Percentiles rank a stretch among this genome's conserved stretches.
Conservation (phyloP, 2,888 invertebrate genomes). For the Eristalis pertinax region DNA sequence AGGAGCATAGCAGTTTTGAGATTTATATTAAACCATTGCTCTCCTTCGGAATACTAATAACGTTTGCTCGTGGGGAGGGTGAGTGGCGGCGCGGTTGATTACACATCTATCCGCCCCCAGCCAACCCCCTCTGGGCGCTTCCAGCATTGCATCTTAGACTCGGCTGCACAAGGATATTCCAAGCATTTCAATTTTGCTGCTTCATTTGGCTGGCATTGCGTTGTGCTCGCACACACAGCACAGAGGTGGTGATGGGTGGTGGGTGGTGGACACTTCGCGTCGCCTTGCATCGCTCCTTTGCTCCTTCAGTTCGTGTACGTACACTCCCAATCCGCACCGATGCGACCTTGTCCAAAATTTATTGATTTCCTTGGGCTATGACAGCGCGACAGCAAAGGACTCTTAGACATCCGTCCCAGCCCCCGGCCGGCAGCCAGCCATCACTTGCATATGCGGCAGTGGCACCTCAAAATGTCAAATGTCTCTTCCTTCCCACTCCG, state of each 20-base stretch:
- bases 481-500: background rate
- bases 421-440: slow-evolving; percentile 28
- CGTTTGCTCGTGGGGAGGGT: slow-evolving; percentile 41
- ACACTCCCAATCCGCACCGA: slow-evolving; percentile 53
- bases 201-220: slow-evolving; percentile 70
- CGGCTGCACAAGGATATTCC: slow-evolving; percentile 58
- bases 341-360: slow-evolving; percentile 71
- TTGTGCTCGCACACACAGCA: slow-evolving; percentile 23
- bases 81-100: slow-evolving; percentile 52
- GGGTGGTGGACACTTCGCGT: background rate
- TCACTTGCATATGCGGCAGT: slow-evolving; percentile 62
- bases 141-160: slow-evolving; percentile 47
- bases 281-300: background rate
- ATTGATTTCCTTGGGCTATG: slow-evolving; percentile 67
- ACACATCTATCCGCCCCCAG: slow-evolving; percentile 25
- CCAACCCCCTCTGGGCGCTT: background rate
- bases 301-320: background rate
- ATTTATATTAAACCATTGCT: slow-evolving; percentile 73
- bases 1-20: slow-evolving; percentile 62
- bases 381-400: slow-evolving; percentile 35
- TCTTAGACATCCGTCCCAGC: background rate
- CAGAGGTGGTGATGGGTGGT: background rate
- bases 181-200: slow-evolving; percentile 71
- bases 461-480: slow-evolving; percentile 70
- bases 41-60: slow-evolving; percentile 72